Conservation (phyloP, 2,888 invertebrate genomes). For the Sarcophaga rosellei region DNA sequence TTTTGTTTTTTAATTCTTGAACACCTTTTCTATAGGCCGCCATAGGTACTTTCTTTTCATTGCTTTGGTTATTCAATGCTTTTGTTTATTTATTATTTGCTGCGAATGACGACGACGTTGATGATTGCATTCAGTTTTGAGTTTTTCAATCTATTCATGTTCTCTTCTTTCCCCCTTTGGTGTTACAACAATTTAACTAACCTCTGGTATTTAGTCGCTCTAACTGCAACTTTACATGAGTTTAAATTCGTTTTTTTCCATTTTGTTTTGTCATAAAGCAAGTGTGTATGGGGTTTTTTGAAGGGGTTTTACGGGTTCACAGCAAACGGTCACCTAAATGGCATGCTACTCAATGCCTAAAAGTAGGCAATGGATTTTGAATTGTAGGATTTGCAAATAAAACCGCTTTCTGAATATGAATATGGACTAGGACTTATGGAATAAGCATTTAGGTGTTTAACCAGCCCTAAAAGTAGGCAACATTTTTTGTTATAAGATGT, state of each 20-base stretch:
- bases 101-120: neutral
- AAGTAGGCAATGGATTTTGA: too few species aligned
- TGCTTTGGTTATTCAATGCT: neutral
- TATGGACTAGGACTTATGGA: too few species aligned
- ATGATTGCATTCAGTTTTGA: neutral
- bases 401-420: too few species aligned
- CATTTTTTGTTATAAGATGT: too few species aligned
- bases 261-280: neutral
- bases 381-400: too few species aligned
- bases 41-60: constrained; percentile 43
- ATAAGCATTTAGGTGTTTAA: too few species aligned
- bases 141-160: neutral
- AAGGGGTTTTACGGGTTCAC: too few species aligned
- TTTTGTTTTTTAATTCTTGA: constrained; percentile 1
- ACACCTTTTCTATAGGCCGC: constrained; percentile 34
- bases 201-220: constrained; percentile 49
- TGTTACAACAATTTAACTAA: constrained; percentile 59
- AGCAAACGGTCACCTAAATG: too few species aligned
- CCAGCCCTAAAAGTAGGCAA: too few species aligned
- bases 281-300: too few species aligned
- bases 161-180: constrained; percentile 38
- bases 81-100: neutral
- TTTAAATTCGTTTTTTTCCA: constrained; percentile 4
- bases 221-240: neutral
- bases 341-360: too few species aligned